Conservation (phyloP, 2,888 invertebrate species). For the Lycia hirtaria region DNA sequence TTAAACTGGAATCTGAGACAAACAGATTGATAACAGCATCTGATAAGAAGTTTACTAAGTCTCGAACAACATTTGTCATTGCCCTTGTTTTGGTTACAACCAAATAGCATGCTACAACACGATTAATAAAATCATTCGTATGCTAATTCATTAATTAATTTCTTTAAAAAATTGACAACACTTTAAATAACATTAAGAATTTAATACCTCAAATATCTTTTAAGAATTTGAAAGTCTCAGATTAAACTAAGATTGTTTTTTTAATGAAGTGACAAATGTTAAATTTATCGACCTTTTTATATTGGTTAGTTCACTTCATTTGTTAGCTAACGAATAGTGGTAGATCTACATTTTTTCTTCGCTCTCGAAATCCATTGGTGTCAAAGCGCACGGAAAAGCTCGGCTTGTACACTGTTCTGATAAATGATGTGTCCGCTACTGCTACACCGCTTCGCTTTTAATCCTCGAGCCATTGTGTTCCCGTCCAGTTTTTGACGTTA, state of each 20-base stretch:
- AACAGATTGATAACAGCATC: slow-evolving; percentile 18
- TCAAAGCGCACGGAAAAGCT: slow-evolving; percentile 62
- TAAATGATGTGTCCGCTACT: slow-evolving; percentile 80
- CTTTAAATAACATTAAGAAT: slow-evolving; percentile 23
- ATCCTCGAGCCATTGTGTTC: slow-evolving; percentile 78
- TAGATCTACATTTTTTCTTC: slow-evolving; percentile 47
- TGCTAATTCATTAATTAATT: slow-evolving; percentile 21
- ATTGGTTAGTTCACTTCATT: slow-evolving; percentile 24
- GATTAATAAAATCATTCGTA: slow-evolving; percentile 24
- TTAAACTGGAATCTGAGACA: slow-evolving; percentile 24
- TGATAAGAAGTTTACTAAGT: slow-evolving; percentile 17
- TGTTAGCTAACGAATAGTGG: slow-evolving; percentile 24
- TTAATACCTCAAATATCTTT: slow-evolving; percentile 16
- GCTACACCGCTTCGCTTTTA: slow-evolving; percentile 83
- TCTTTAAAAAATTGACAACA: slow-evolving; percentile 17
- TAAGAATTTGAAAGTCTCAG: slow-evolving; percentile 7
- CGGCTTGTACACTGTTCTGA: slow-evolving; percentile 69
- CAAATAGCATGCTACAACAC: slow-evolving; percentile 10
- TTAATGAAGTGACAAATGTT: slow-evolving; percentile 21
- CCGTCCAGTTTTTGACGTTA: slow-evolving; percentile 76
- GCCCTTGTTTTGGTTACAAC: slow-evolving; percentile 9
- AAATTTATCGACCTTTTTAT: slow-evolving; percentile 24
- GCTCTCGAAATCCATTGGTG: slow-evolving; percentile 47
- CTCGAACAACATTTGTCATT: slow-evolving; percentile 15
- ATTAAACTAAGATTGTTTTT: slow-evolving; percentile 13